phyloP scores from a whole-genome alignment of 2,113 vertebrate species.

The Dasyornis broadbenti region DNA sequence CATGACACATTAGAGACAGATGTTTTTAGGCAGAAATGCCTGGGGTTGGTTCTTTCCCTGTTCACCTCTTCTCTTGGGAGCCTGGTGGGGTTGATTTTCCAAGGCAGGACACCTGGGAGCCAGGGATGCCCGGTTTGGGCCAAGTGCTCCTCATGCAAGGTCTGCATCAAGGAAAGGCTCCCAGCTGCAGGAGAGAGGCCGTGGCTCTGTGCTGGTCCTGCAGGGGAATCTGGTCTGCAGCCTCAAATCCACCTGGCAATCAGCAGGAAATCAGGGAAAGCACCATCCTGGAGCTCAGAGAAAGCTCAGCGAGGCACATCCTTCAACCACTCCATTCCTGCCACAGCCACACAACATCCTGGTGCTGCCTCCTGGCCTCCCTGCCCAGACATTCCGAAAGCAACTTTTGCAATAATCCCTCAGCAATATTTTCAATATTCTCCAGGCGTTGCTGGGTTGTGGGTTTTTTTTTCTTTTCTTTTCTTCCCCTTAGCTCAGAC shows the following conservation, averaged over 20 bases:
- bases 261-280: not conserved
- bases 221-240: not conserved
- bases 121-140: not conserved
- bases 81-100: not conserved
- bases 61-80: not conserved
- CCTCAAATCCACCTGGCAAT: not conserved
- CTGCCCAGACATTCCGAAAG: not conserved
- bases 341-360: not conserved
- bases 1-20: accelerated
- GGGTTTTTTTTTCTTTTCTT: not conserved
- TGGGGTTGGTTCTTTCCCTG: accelerated
- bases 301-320: not conserved
- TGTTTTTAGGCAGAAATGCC: not conserved
- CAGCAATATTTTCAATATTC: not conserved
- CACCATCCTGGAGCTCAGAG: not conserved
- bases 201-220: not conserved
- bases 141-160: not conserved
- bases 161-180: too few species aligned
- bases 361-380: not conserved
- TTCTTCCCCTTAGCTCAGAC: not conserved
- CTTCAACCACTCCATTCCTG: not conserved
- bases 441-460: not conserved
- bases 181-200: not conserved
- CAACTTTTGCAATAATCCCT: not conserved
- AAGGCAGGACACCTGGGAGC: not conserved